A percentile compares a stretch with the other conserved stretches of the same genome.
Conservation (phyloP, 2,797 vertebrate species). For the Pipistrellus nathusii region DNA sequence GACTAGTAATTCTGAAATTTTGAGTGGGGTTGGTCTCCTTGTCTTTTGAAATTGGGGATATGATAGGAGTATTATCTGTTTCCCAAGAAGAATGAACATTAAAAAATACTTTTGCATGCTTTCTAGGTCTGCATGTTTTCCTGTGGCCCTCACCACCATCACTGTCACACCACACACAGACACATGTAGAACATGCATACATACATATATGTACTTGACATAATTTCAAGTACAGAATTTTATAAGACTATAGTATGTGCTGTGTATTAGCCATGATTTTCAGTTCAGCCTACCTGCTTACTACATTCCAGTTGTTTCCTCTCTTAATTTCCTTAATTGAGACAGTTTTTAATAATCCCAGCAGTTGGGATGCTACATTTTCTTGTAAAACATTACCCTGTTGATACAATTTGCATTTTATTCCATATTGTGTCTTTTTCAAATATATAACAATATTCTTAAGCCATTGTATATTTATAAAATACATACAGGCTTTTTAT, state of each 20-base stretch:
- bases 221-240: neutral
- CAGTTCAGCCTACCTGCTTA: neutral
- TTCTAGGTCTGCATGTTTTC: neutral
- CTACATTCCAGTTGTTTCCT: neutral
- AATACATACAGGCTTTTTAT: neutral
- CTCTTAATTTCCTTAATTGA: neutral
- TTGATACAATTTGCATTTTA: conserved; percentile 42
- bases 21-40: neutral
- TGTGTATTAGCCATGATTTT: neutral
- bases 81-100: neutral
- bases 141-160: neutral
- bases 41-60: conserved; percentile 26
- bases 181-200: neutral
- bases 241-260: neutral
- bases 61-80: neutral
- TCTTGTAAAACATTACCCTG: neutral
- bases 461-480: neutral
- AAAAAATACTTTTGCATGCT: neutral
- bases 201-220: neutral
- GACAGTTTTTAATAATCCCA: neutral
- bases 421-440: neutral
- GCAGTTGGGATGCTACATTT: neutral
- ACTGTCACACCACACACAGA: neutral
- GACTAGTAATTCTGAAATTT: neutral
- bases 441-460: neutral